Conservation (phyloP, 2,888 invertebrate species). For the Gymnoscelis rufifasciata region DNA sequence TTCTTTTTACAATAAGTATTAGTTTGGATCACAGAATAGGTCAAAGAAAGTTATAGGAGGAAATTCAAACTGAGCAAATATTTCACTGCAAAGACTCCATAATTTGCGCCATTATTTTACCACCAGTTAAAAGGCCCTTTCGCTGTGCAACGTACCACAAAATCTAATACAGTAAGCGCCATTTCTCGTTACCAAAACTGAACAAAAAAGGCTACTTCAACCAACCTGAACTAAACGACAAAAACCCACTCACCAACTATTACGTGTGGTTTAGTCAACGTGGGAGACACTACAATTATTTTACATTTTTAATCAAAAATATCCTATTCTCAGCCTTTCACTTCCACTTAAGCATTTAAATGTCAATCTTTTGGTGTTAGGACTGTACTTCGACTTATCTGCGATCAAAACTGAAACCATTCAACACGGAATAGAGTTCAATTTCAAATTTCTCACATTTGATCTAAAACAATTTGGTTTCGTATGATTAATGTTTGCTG, state of each 20-base stretch:
- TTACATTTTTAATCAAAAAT: conserved; percentile 79
- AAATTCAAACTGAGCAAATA: too few relatives aligned
- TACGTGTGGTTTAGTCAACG: conserved; percentile 42
- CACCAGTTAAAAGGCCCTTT: conserved; percentile 6
- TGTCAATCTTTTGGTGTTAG: conserved; percentile 68
- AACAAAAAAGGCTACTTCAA: conserved; percentile 59
- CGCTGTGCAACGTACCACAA: conserved; percentile 11
- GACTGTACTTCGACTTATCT: conserved; percentile 48
- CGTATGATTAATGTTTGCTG: conserved; percentile 72
- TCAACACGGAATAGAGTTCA: conserved; percentile 25
- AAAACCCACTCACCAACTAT: conserved; percentile 54
- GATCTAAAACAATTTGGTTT: conserved; percentile 70
- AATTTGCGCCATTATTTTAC: neutral
- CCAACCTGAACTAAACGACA: conserved; percentile 42
- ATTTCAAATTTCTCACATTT: conserved; percentile 30
- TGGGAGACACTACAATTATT: conserved; percentile 79
- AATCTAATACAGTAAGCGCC: conserved; percentile 15
- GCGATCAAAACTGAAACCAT: conserved; percentile 36
- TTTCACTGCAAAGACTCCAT: neutral
- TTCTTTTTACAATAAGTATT: too few relatives aligned
- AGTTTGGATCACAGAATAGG: too few relatives aligned
- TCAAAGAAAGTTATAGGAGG: too few relatives aligned
- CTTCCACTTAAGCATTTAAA: conserved; percentile 78
- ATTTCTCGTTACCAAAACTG: conserved; percentile 38
- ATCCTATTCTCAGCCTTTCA: conserved; percentile 72